A percentile compares a stretch with the other conserved stretches of the same genome.
Conservation (phyloP, 2,888 invertebrate genomes). For the Hybos culiciformis region DNA sequence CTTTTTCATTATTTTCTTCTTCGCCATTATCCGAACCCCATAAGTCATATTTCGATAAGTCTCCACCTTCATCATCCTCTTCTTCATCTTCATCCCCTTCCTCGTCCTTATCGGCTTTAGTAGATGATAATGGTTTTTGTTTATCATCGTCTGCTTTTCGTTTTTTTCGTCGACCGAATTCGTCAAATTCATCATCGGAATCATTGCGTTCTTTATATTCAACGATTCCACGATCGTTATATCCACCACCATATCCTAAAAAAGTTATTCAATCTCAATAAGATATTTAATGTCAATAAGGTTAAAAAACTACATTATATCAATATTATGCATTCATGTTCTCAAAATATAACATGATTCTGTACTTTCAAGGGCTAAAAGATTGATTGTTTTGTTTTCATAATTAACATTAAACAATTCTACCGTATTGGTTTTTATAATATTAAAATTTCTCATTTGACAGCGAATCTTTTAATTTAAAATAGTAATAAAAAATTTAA, state of each 20-base stretch:
- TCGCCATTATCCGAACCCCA: constrained; percentile 52
- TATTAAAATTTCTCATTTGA: no score
- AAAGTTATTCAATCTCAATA: constrained; percentile 1
- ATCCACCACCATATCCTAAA: constrained; percentile 70
- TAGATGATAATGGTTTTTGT: constrained; percentile 7
- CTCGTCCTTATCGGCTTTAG: constrained; percentile 30
- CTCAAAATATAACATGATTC: no score
- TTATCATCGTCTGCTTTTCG: constrained; percentile 17
- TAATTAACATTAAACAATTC: background rate
- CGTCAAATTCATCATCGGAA: constrained; percentile 92
- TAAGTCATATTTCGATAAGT: constrained; percentile 65
- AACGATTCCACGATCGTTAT: constrained; percentile 90
- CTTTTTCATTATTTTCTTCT: constrained; percentile 1
- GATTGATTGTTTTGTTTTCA: background rate
- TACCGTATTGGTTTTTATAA: no score
- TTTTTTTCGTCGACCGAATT: constrained; percentile 60
- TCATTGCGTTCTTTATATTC: constrained; percentile 86
- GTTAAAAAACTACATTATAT: no score
- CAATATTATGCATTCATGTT: no score
- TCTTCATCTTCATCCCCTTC: constrained; percentile 36
- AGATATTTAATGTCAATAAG: no score
- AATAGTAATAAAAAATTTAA: no score
- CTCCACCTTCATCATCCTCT: constrained; percentile 49
- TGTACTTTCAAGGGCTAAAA: no score
- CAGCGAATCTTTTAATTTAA: no score